Evolutionary conservation across 2,888 invertebrate genomes (phyloP).

Genomic region (Cerceris rybyensis): DNA sequence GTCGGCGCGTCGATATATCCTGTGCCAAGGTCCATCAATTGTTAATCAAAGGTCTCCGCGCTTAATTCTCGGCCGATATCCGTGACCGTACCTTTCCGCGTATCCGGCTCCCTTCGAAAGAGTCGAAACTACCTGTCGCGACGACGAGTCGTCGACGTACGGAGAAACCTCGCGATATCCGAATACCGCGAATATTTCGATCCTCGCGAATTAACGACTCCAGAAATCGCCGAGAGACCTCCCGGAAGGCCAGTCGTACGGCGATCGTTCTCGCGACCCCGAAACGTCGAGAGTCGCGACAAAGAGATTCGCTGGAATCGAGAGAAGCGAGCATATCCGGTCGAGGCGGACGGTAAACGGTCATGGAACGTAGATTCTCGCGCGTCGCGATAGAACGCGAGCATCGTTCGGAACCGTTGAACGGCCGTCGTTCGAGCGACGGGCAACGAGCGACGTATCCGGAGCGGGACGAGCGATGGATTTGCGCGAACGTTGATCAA

Average conservation of each 20-base stretch:
- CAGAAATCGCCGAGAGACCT: not conserved
- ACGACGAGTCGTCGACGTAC: not conserved
- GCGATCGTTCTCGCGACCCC: no score
- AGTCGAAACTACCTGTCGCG: no score
- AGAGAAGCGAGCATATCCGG: slow-evolving; percentile 51
- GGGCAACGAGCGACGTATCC: slow-evolving; percentile 56
- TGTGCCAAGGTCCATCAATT: slow-evolving; percentile 43
- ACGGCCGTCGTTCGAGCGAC: slow-evolving; percentile 2
- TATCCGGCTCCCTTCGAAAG: no score
- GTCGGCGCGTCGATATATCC: slow-evolving; percentile 46
- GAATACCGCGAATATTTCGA: not conserved
- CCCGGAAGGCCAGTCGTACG: not conserved
- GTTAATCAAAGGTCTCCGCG: slow-evolving; percentile 35
- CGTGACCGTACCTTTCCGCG: no score
- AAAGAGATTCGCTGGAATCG: slow-evolving; percentile 44
- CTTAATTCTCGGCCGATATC: not conserved
- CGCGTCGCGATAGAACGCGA: slow-evolving; percentile 40
- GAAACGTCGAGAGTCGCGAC: slow-evolving; percentile 17
- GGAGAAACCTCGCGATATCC: no score
- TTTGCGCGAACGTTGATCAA: no score
- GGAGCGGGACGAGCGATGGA: slow-evolving; percentile 37
- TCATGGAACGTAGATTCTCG: slow-evolving; percentile 55
- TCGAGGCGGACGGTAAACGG: slow-evolving; percentile 40
- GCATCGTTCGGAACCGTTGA: slow-evolving; percentile 24
- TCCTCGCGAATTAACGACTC: no score